Evolutionary conservation across 2,113 vertebrate genomes (phyloP), one percentile per base, ranked within the genome.

Genomic region (Lagenorhynchus albirostris): DNA sequence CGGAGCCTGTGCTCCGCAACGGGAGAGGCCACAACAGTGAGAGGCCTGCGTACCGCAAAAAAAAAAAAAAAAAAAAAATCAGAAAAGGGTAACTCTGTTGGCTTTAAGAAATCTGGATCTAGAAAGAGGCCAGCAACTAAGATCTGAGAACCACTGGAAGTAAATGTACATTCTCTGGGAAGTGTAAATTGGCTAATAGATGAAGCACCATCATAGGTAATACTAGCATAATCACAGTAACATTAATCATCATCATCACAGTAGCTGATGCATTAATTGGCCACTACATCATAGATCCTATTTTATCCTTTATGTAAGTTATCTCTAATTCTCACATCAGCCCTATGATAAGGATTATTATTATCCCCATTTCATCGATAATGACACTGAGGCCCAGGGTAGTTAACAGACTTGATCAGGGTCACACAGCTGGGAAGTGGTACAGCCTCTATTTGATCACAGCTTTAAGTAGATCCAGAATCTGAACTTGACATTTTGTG

Each of bases 311-410:
- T 55, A 36, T 9, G 23, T 41, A 53, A 31, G 8, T 97, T 91
- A 29, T 44, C 29, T 80, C 36, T n/a, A 47, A 73, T 88, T 83
- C 63, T 95, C 74, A 82, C 55, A 26, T 80, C 33, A 89, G 38
- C 23, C 12, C 26, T 92, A 25, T 47, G 29, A 65, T 92, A 62
- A 77, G 29, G 20, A 17, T 60, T 53, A 3, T 44, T 91, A 44
- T 71, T 84, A 62, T 70, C 11, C 68, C 63, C 62, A 91, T 76
- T 96, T 85, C 92, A 82, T 23, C 87, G 23, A 96, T 82, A 44
- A 33, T 71, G 55, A 79, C 63, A 73, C 47, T 53, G n/a, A 96
- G 63, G 17, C 41, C 44, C n/a, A 44, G 5, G 14, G n/a, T 82
- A 58, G 21, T 71, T 91, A 94, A 92, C 21, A 85, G 65, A 82